A percentile compares a stretch with the other conserved stretches of the same genome.
phyloP scores from a whole-genome alignment of 2,113 vertebrate genomes.

The Sylvietta virens region DNA sequence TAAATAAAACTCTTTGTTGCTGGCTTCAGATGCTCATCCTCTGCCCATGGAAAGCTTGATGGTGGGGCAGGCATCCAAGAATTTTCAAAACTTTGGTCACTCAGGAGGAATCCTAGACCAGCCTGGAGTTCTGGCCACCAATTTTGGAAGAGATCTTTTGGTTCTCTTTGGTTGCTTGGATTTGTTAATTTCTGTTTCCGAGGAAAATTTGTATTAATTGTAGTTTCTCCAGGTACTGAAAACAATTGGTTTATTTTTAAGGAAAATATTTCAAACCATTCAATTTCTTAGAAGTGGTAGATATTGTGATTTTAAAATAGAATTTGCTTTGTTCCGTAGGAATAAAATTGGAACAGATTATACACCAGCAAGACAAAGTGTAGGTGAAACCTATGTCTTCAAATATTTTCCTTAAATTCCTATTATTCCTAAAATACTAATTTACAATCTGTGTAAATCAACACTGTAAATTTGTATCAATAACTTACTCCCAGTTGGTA shows the following conservation, averaged over 20 bases:
- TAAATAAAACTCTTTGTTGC: not conserved
- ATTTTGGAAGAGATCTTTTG: not conserved
- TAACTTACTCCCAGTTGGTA: not conserved
- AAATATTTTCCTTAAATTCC: not conserved
- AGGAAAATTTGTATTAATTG: not conserved
- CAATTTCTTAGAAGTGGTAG: rapidly evolving
- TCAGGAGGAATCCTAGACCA: not conserved
- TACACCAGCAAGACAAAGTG: not conserved
- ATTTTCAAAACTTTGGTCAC: rapidly evolving
- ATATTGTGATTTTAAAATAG: not conserved
- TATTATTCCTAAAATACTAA: not conserved
- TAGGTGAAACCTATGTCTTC: not conserved
- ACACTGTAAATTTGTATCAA: not conserved
- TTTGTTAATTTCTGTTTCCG: not conserved
- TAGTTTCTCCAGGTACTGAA: not conserved
- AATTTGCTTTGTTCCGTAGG: not conserved
- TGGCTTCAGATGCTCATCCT: not conserved
- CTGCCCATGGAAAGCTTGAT: not conserved
- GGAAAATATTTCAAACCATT: not conserved
- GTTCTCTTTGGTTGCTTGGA: not conserved
- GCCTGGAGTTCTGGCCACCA: not conserved
- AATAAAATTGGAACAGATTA: not conserved
- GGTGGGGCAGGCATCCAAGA: rapidly evolving
- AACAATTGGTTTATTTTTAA: not conserved
- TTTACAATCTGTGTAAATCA: not conserved